Percentiles rank a stretch among this genome's conserved stretches.
Conservation (phyloP, 2,113 vertebrate species). For the Condylura cristata region DNA sequence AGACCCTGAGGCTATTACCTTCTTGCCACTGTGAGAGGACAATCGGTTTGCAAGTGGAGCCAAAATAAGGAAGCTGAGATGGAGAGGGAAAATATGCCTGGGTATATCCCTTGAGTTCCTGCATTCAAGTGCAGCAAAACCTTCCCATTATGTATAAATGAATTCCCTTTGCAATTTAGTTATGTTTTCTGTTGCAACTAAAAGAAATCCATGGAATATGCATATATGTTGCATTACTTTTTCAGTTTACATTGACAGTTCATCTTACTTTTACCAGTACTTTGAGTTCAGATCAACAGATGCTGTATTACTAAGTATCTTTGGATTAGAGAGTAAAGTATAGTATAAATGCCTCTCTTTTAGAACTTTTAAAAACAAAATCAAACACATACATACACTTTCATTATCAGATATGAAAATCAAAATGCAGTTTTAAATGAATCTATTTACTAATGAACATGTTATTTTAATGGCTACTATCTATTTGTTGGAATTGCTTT, state of each 20-base stretch:
- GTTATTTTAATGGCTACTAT: constrained; percentile 61
- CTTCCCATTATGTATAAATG: not conserved
- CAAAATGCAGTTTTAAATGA: constrained; percentile 39
- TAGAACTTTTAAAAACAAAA: not conserved
- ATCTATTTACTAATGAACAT: constrained; percentile 47
- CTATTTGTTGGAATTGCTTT: constrained; percentile 56
- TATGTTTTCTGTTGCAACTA: not conserved
- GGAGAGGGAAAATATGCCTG: not conserved
- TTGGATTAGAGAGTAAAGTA: not conserved
- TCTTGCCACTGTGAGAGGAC: not conserved
- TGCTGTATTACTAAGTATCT: not conserved
- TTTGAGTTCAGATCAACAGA: not conserved
- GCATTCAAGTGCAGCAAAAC: not conserved
- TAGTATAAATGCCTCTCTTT: not conserved
- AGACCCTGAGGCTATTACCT: not conserved
- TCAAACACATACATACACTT: not conserved
- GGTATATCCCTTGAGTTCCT: not conserved
- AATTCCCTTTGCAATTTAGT: not conserved
- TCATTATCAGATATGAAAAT: constrained; percentile 43
- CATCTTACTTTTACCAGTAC: not conserved
- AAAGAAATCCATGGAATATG: not conserved
- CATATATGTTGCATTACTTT: not conserved
- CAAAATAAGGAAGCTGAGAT: not conserved
- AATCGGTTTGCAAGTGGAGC: not conserved
- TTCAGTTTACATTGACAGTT: not conserved